phyloP scores from a whole-genome alignment of 1,140 invertebrate species.

The Magallana angulata region DNA sequence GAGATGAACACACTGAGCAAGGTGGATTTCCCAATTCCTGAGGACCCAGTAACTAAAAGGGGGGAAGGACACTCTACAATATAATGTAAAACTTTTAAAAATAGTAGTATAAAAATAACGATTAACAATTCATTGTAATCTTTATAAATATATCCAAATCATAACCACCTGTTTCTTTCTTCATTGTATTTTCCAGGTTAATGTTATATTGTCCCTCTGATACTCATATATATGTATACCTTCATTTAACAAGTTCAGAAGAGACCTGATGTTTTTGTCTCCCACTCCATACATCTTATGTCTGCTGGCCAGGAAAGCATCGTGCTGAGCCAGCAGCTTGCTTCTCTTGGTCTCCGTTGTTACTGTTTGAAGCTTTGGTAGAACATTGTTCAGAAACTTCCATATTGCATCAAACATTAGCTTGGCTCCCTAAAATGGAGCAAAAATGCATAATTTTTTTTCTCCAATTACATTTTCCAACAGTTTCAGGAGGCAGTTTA shows the following conservation, averaged over 20 bases:
- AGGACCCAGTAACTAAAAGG: constrained; percentile 63
- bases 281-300: constrained; percentile 59
- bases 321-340: constrained; percentile 61
- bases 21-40: constrained; percentile 70
- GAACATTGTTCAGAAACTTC: constrained; percentile 64
- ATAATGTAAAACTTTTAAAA: neutral
- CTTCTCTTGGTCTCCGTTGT: constrained; percentile 42
- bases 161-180: no score
- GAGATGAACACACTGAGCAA: constrained; percentile 64
- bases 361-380: constrained; percentile 53
- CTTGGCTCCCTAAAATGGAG: constrained; percentile 70
- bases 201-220: no score
- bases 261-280: constrained; percentile 52
- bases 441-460: neutral
- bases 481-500: no score
- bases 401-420: constrained; percentile 73
- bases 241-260: constrained; percentile 46
- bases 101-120: no score
- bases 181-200: no score
- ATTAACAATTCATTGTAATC: no score
- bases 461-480: no score
- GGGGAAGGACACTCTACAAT: constrained; percentile 41
- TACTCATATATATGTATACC: constrained; percentile 36
- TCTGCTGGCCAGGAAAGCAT: constrained; percentile 64
- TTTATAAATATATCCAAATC: no score